Percentiles rank a stretch among this genome's conserved stretches.
These are phyloP conservation scores for Cecropterus lyciades DNA, from an alignment of 1,140 invertebrate genomes.

Conservation along the genomic window DNA sequence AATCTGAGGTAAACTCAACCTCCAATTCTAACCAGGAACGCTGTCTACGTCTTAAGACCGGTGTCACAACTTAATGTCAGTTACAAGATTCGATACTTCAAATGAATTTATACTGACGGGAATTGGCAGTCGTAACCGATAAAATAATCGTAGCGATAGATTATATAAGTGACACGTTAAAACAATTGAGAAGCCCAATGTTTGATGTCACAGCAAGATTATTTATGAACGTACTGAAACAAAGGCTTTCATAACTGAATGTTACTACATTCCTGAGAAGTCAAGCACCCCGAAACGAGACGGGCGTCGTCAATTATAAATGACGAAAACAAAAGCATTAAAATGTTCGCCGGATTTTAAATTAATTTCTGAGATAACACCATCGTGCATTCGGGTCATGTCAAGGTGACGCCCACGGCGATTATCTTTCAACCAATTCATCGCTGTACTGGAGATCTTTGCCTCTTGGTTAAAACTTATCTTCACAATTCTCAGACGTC, in stretches of 20 bases:
- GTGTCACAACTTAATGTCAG: too few species aligned
- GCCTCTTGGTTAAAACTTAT: too few species aligned
- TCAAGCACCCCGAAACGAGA: slow-evolving; percentile 24
- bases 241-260: slow-evolving; percentile 20
- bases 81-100: too few species aligned
- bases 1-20: too few species aligned
- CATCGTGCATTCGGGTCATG: slow-evolving; percentile 43
- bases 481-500: too few species aligned
- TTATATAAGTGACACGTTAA: not conserved
- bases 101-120: too few species aligned
- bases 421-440: slow-evolving; percentile 32
- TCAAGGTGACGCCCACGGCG: slow-evolving; percentile 51
- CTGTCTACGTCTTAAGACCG: too few species aligned
- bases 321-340: slow-evolving; percentile 30
- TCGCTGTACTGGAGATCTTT: not conserved
- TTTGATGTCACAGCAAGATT: not conserved
- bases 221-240: too few species aligned
- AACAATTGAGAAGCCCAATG: not conserved
- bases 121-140: too few species aligned
- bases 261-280: slow-evolving; percentile 24
- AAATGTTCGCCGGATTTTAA: slow-evolving; percentile 31
- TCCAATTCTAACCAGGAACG: too few species aligned
- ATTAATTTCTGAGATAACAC: slow-evolving; percentile 45
- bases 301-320: slow-evolving; percentile 28
- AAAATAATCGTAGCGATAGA: not conserved